Evolutionary conservation across 2,797 vertebrate genomes (phyloP), one percentile per base, ranked within the genome.

Genomic region (Vireo griseus): DNA sequence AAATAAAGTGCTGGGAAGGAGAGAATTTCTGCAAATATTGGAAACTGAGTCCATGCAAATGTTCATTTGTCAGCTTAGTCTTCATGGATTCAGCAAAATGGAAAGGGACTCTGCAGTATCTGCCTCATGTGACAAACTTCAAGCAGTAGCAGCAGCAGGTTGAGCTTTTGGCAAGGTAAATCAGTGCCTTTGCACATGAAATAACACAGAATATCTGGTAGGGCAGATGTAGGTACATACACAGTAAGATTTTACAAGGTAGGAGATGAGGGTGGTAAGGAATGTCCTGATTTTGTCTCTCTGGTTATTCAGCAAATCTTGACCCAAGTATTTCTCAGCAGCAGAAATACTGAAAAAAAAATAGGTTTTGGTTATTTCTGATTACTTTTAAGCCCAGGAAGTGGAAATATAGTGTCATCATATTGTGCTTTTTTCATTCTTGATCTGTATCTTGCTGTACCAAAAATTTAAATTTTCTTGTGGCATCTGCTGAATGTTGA

Each of bases 71-170:
- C 96, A 97, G 52, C 78, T 95, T 66, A 88, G 91, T 52, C 94
- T 97, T 77, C 91, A 96, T 14, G 80, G 93, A 44, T 96, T 97
- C 61, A 93, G 71, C 69, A 96, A 97, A 95, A 87, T 73, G 25
- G 66, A 91, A 75, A 71, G 86, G 25, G 50, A 89, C 89, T 95
- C 94, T 89, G 89, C 92, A 57, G 78, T 93, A 86, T 89, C 79
- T 63, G 31, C 86, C 45, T 95, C 88, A 33, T 72, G 80, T 54
- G 83, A 86, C 26, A 58, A 97, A 62, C 93, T 96, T 88, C 35
- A 93, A 57, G 91, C 67, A 71, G 40, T 86, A 88, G 87, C 94
- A 92, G 91, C 89, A 77, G 57, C 79, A 47, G 26, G 33, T 7
- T 88, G 88, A 54, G 63, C 74, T 42, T 52, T 77, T 83, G 90